Conservation (phyloP, 2,113 vertebrate genomes). For the Elgaria multicarinata region DNA sequence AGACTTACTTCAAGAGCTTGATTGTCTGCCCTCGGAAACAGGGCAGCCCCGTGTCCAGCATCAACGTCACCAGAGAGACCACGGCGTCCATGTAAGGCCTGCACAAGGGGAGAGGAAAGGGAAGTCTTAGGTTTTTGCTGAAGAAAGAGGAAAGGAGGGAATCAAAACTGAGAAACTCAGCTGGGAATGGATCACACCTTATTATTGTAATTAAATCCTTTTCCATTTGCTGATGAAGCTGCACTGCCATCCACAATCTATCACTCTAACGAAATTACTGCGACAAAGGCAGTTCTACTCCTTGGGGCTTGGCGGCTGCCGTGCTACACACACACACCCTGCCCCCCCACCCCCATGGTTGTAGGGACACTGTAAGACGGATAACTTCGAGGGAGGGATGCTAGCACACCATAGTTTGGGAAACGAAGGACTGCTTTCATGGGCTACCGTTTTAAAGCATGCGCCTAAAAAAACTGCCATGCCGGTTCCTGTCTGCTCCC, state of each 20-base stretch:
- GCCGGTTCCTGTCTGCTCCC: not conserved
- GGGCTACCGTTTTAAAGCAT: not conserved
- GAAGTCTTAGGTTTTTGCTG: constrained; percentile 4
- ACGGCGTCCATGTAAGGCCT: constrained; percentile 98
- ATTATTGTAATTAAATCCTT: constrained; percentile 55
- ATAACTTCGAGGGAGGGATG: constrained; percentile 29
- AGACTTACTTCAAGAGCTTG: constrained; percentile 93
- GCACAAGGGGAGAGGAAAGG: constrained; percentile 10
- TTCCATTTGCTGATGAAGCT: constrained; percentile 39
- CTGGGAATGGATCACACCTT: constrained; percentile 10
- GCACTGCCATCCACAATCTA: constrained; percentile 43
- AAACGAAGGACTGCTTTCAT: not conserved
- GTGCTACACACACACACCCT: not conserved
- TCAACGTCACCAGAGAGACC: constrained; percentile 91
- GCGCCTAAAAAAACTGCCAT: not conserved
- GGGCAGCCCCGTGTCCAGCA: constrained; percentile 94
- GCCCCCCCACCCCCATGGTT: not conserved
- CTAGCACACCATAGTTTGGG: not conserved
- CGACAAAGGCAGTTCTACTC: constrained; percentile 13
- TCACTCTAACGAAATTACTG: constrained; percentile 48
- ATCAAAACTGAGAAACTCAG: constrained; percentile 38
- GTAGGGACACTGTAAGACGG: constrained; percentile 12
- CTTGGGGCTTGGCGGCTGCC: not conserved
- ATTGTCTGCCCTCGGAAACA: constrained; percentile 98
- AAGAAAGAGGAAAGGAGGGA: not conserved